A percentile compares a stretch with the other conserved stretches of the same genome.
These are phyloP conservation scores for Whitmania pigra DNA, from an alignment of 1,140 invertebrate species.

Conservation along the genomic window DNA sequence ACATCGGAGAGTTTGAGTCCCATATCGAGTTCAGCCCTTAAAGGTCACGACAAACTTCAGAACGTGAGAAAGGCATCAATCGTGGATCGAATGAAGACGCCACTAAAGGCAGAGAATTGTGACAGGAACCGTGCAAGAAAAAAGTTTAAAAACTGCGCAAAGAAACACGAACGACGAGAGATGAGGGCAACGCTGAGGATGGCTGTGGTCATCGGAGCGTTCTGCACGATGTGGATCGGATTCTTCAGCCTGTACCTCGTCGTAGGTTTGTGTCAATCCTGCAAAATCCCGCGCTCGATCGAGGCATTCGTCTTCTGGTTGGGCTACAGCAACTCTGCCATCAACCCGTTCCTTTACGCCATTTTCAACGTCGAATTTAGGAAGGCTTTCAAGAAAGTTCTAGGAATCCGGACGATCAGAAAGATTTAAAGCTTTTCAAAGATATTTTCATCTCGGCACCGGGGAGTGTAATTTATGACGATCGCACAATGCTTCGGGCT, in stretches of 20 bases:
- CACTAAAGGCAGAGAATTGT: no score
- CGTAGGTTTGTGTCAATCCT: conserved; percentile 11
- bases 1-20: no score
- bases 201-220: conserved; percentile 26
- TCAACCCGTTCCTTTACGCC: conserved; percentile 91
- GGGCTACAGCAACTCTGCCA: conserved; percentile 86
- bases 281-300: conserved; percentile 17
- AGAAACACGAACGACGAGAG: conserved; percentile 24
- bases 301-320: conserved; percentile 55
- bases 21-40: not conserved
- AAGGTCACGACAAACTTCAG: conserved; percentile 7
- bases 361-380: conserved; percentile 94
- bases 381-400: conserved; percentile 58
- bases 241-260: conserved; percentile 23
- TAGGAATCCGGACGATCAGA: conserved; percentile 19
- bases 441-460: no score
- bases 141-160: no score
- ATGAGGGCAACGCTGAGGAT: conserved; percentile 27
- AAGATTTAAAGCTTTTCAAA: not conserved
- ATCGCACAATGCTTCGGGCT: no score
- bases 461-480: no score
- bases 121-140: no score
- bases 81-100: no score
- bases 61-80: conserved; percentile 6
- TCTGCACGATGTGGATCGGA: conserved; percentile 25